Evolutionary conservation across 2,888 invertebrate genomes (phyloP), one percentile per base, ranked within the genome.

Genomic region (Tetragonula carbonaria): DNA sequence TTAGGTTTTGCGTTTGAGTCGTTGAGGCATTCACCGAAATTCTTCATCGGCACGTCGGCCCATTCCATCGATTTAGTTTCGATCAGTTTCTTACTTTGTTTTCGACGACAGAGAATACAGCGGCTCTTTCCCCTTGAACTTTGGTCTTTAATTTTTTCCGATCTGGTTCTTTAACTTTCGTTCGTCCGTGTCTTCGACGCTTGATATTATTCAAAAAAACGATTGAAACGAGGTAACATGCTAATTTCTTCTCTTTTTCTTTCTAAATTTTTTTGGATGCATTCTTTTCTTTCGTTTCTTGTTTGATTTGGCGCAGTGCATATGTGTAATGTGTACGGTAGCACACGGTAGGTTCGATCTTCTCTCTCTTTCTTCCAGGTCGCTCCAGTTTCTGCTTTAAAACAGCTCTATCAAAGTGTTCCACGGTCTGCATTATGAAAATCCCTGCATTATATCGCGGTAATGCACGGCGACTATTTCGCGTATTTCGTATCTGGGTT

Each of bases 341-440:
- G 63, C 8, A 2, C 21, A 2, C 21, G 13, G 21, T 33, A 21
- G 33, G 11, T 63, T 33, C 13, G 21, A 63, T 63, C 33, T 33
- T 65, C 8, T 45, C 45, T 45, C 45, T 45, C 11, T 45, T 8
- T 45, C 33, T 65, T 65, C 13, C 11, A n/a, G 11, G 50, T 13
- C 33, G 67, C 11, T 75, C 75, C 45, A 75, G 67, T 75, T 75
- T 75, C 75, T 50, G 21, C 16, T 21, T 28, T 67, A 28, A 53
- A 23, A 75, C 45, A n/a, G 16, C 57, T 74, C 38, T 45, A 45
- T 74, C 74, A 74, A 65, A 55, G 53, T 53, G 74, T 74, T 66
- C 74, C 74, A 38, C 66, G 16, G 21, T 51, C 50, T 74, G 63
- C 63, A 74, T 74, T 74, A 74, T 57, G 57, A 75, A 67, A 59